Evolutionary conservation across 2,888 invertebrate genomes (phyloP), one percentile per base, ranked within the genome.

Genomic region (Platycheirus albimanus): DNA sequence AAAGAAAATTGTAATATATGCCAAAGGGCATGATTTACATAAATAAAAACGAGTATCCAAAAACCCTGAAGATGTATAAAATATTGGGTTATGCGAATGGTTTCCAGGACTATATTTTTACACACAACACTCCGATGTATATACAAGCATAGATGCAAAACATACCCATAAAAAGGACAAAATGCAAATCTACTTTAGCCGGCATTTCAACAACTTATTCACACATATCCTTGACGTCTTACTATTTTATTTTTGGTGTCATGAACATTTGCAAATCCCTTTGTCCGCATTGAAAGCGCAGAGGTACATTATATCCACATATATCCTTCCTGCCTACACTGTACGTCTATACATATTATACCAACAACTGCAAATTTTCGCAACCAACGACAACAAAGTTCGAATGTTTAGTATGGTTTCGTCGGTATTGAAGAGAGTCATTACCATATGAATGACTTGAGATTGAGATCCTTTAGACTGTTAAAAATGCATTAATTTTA

Each of bases 131-230:
- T 6, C 10, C 17, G n/a, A n/a, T n/a, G n/a, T n/a, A n/a, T n/a
- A n/a, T n/a, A 33, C 30, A 30, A 51, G 2, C 2, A 54, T 36
- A 6, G 51, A 70, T 80, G 76, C 66, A 66, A 61, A 70, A 64
- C 75, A 76, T 56, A 20, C 20, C 33, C 36, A 71, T 64, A 81
- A 76, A 76, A 81, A 76, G 76, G 76, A 70, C 76, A 81, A 81
- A 76, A 81, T 81, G 81, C 81, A 81, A 81, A 81, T 81, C 70
- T 61, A 43, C 54, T 19, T 33, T 45, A 51, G 28, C 67, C 30
- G 63, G 58, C 56, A 81, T 81, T 70, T 70, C 81, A 71, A 66
- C 66, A 71, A 81, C 81, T 81, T 76, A 81, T 81, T 76, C 81
- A 64, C 76, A 81, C 70, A 81, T 76, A 76, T 81, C 81, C 70